phyloP scores from a whole-genome alignment of 2,888 invertebrate genomes.

The Cheilosia soror region DNA sequence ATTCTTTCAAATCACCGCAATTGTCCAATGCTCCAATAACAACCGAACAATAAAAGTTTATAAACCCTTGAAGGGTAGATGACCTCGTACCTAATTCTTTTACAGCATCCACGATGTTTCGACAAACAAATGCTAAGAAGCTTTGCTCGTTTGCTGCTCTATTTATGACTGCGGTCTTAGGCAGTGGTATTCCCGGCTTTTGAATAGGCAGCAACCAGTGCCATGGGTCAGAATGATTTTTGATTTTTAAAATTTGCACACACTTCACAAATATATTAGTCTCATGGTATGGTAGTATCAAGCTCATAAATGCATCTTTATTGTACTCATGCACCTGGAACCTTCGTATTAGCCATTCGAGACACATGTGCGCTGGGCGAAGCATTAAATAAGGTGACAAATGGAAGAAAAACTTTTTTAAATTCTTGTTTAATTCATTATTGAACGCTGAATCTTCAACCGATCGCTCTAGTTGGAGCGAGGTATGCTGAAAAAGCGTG shows the following conservation, averaged over 20 bases:
- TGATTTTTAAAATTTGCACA: slow-evolving; percentile 90
- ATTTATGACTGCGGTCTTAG: slow-evolving; percentile 89
- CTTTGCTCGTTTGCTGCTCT: slow-evolving; percentile 87
- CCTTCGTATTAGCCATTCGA: slow-evolving; percentile 97
- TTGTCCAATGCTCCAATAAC: slow-evolving; percentile 89
- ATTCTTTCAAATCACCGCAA: slow-evolving; percentile 85
- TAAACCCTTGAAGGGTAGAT: slow-evolving; percentile 87
- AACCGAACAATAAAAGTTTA: slow-evolving; percentile 92
- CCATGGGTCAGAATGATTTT: slow-evolving; percentile 87
- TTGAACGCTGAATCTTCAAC: slow-evolving; percentile 91
- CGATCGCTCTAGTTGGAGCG: slow-evolving; percentile 92
- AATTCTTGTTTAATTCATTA: slow-evolving; percentile 88
- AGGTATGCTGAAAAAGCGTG: slow-evolving; percentile 90
- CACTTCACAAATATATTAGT: slow-evolving; percentile 94
- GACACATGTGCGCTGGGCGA: slow-evolving; percentile 91
- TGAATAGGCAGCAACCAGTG: slow-evolving; percentile 90
- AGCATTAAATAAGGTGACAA: slow-evolving; percentile 95
- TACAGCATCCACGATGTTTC: slow-evolving; percentile 86
- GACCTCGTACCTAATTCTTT: slow-evolving; percentile 86
- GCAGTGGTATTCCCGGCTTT: slow-evolving; percentile 89
- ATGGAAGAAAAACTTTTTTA: slow-evolving; percentile 91
- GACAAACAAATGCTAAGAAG: slow-evolving; percentile 87
- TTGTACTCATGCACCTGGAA: slow-evolving; percentile 96
- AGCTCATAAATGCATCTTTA: slow-evolving; percentile 90
- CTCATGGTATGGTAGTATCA: slow-evolving; percentile 96